Percentiles rank a stretch among this genome's conserved stretches.
These are phyloP conservation scores for Drosophila teissieri DNA, from an alignment of 1,140 invertebrate species.

Conservation along the genomic window DNA sequence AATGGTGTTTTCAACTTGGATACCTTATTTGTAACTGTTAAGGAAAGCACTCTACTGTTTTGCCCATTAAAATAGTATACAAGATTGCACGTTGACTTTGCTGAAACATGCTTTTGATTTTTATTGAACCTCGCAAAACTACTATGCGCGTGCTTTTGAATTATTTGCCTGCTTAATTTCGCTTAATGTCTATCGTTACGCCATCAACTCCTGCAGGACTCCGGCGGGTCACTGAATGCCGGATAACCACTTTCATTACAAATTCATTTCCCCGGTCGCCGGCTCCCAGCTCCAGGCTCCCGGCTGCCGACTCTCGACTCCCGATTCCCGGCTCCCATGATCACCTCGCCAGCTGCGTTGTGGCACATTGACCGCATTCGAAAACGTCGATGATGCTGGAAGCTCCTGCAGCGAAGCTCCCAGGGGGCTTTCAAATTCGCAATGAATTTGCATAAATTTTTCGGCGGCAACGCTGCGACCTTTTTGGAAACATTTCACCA, in stretches of 20 bases:
- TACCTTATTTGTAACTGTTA: not conserved
- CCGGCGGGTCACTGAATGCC: constrained; percentile 22
- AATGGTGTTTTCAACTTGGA: no score
- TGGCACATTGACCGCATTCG: constrained; percentile 76
- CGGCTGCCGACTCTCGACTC: not conserved
- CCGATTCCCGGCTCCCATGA: constrained; percentile 25
- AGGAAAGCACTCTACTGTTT: not conserved
- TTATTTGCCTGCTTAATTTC: constrained; percentile 59
- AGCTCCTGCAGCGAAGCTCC: constrained; percentile 15
- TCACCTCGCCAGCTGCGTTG: constrained; percentile 41
- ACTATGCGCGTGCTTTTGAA: constrained; percentile 22
- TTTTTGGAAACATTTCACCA: constrained; percentile 35
- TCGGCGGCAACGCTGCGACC: constrained; percentile 15
- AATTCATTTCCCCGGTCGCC: constrained; percentile 69
- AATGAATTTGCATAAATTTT: constrained; percentile 80
- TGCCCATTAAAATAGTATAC: constrained; percentile 8
- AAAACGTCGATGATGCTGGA: constrained; percentile 35
- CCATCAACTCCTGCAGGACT: constrained; percentile 15
- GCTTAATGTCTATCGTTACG: constrained; percentile 37
- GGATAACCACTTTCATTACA: constrained; percentile 70
- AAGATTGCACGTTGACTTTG: not conserved
- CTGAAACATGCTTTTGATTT: constrained; percentile 13
- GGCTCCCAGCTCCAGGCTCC: not conserved
- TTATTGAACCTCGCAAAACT: constrained; percentile 8
- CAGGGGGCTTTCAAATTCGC: constrained; percentile 65